These are phyloP conservation scores for Limnephilus lunatus DNA, from an alignment of 2,888 invertebrate genomes.

Conservation along the genomic window DNA sequence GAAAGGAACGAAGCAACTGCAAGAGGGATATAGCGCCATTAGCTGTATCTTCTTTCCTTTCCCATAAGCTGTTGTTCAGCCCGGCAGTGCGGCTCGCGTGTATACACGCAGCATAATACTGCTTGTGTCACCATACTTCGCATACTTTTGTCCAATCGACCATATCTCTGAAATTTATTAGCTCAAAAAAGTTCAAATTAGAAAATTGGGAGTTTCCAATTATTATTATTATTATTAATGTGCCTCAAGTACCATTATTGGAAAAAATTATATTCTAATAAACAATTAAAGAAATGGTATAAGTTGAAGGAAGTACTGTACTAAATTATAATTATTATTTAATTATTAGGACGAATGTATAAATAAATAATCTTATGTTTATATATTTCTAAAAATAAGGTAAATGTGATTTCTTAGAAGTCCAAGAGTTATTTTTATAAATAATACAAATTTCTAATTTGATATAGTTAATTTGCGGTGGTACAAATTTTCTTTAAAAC, in stretches of 20 bases:
- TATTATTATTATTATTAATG: slow-evolving; percentile 7
- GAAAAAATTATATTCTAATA: background rate
- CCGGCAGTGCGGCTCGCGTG: too few species aligned
- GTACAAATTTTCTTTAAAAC: background rate
- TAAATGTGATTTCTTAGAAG: background rate
- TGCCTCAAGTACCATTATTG: background rate
- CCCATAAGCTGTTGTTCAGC: too few species aligned
- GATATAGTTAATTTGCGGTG: background rate
- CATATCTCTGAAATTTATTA: background rate
- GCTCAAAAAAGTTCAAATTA: slow-evolving; percentile 29
- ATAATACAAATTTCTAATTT: background rate
- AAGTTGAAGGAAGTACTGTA: background rate
- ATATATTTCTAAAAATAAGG: background rate
- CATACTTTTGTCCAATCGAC: slow-evolving; percentile 15
- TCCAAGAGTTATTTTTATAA: background rate
- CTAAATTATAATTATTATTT: background rate
- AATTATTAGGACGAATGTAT: background rate
- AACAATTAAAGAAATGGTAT: background rate
- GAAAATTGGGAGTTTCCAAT: background rate
- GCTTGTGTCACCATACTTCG: background rate
- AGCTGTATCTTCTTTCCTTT: too few species aligned
- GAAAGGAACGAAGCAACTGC: too few species aligned
- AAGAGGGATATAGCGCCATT: too few species aligned
- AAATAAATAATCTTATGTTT: background rate
- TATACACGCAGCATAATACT: background rate